Conservation (phyloP, 2,797 vertebrate genomes). For the Lindbergichthys nudifrons region DNA sequence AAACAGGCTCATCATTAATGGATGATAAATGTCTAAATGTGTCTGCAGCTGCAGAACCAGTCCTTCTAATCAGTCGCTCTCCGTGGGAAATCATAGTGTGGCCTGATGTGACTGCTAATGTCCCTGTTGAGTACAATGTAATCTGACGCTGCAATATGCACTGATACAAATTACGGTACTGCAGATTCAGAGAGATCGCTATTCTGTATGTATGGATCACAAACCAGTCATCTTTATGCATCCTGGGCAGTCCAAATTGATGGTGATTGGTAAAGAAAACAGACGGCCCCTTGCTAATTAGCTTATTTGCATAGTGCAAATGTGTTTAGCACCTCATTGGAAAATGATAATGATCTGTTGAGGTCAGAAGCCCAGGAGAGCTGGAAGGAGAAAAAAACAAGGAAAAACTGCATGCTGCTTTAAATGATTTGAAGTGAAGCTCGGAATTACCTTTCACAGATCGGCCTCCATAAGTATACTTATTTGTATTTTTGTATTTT, state of each 20-base stretch:
- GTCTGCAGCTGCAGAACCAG: constrained; percentile 29
- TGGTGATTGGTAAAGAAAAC: constrained; percentile 35
- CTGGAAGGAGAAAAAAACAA: neutral
- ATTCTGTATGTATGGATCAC: constrained; percentile 2
- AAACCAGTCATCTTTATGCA: constrained; percentile 38
- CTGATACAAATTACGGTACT: constrained; percentile 18
- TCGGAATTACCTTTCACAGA: constrained; percentile 4
- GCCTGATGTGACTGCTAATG: constrained; percentile 56
- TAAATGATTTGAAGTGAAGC: neutral
- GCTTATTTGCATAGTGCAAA: constrained; percentile 20
- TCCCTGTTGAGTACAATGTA: constrained; percentile 32
- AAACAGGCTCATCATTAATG: constrained; percentile 62
- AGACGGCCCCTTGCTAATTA: constrained; percentile 27
- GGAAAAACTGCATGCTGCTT: neutral
- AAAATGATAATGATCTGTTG: constrained; percentile 45
- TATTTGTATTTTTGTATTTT: too few relatives aligned
- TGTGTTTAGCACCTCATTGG: constrained; percentile 30
- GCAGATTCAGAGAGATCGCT: neutral
- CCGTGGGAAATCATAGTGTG: constrained; percentile 30
- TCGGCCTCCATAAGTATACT: neutral
- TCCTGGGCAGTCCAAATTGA: constrained; percentile 21
- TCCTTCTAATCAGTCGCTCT: constrained; percentile 53
- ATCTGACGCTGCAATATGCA: constrained; percentile 28
- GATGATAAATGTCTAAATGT: constrained; percentile 56
- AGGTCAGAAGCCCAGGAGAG: constrained; percentile 20